phyloP scores from a whole-genome alignment of 2,797 vertebrate genomes.

The Myotis findleyi region DNA sequence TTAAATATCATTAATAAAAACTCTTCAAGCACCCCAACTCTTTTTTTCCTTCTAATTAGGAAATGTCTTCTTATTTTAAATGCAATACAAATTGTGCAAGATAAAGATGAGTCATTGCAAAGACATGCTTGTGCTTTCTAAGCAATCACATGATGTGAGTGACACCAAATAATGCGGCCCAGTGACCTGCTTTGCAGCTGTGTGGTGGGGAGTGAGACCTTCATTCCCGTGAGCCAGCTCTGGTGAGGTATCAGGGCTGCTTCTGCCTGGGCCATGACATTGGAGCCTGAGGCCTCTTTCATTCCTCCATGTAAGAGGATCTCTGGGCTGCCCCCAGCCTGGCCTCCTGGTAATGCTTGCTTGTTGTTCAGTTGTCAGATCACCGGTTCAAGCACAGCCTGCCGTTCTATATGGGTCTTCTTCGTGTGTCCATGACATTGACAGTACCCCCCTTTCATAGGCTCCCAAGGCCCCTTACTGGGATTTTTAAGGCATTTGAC shows the following conservation, averaged over 20 bases:
- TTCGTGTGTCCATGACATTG: accelerated
- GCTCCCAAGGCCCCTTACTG: neutral
- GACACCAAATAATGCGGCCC: accelerated
- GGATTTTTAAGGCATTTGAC: neutral
- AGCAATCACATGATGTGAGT: neutral
- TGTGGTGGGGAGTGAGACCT: neutral
- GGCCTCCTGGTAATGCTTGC: no score
- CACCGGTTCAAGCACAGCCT: neutral
- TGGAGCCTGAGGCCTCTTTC: neutral
- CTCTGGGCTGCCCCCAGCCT: neutral
- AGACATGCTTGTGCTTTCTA: neutral
- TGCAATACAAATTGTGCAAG: neutral
- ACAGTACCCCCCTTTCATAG: neutral
- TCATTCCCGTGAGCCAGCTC: no score
- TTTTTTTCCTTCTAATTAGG: neutral
- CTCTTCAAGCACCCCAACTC: neutral
- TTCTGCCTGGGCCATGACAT: neutral
- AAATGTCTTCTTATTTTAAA: neutral
- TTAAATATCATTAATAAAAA: neutral
- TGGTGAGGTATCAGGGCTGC: neutral
- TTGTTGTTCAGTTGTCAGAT: neutral
- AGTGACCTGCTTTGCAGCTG: accelerated
- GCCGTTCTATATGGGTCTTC: neutral
- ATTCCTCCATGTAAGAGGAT: neutral
- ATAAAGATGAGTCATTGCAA: neutral